These are phyloP conservation scores for Telmatherina bonti DNA, from an alignment of 2,797 vertebrate species.

Conservation along the genomic window DNA sequence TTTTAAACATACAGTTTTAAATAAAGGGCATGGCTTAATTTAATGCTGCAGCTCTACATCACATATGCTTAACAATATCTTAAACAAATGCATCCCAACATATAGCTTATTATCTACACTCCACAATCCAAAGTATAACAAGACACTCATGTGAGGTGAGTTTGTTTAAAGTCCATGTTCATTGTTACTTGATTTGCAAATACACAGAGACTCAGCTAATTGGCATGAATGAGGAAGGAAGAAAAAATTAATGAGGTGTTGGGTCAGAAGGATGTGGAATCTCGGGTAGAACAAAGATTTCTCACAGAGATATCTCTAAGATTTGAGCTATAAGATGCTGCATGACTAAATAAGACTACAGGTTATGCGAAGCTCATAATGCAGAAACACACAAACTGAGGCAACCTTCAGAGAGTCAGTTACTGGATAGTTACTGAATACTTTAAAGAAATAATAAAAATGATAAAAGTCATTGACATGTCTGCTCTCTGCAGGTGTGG, in stretches of 20 bases:
- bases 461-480: not conserved
- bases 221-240: not conserved
- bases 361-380: not conserved
- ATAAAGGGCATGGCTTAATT: not conserved
- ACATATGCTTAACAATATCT: not conserved
- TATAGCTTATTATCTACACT: not conserved
- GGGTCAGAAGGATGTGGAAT: not conserved
- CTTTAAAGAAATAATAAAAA: not conserved
- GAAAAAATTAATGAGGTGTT: not conserved
- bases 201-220: not conserved
- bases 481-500: conserved; percentile 85
- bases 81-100: not conserved
- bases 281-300: not conserved
- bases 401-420: not conserved
- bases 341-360: too few relatives aligned
- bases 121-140: not conserved
- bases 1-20: not conserved
- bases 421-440: not conserved
- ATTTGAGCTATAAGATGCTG: too few relatives aligned
- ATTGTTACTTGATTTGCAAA: not conserved
- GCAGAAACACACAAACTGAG: not conserved
- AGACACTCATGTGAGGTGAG: not conserved
- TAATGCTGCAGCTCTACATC: not conserved
- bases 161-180: not conserved
- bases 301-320: not conserved